These are phyloP conservation scores for Odontamblyopus lacepedii DNA, from an alignment of 2,797 vertebrate genomes.

Conservation along the genomic window DNA sequence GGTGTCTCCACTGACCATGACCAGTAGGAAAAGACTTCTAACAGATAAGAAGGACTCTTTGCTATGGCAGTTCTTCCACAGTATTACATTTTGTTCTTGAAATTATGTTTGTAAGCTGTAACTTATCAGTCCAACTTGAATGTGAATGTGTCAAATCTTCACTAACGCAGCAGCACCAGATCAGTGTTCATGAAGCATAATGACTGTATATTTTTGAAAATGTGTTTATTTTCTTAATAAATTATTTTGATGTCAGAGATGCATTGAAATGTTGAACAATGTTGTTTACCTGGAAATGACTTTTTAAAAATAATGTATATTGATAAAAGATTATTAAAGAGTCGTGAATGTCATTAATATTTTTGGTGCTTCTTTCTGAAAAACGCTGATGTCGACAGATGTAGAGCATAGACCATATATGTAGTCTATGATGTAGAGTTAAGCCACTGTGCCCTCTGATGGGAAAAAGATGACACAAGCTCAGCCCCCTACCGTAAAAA, in stretches of 20 bases:
- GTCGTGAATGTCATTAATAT: slow-evolving; percentile 22
- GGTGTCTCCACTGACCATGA: no score
- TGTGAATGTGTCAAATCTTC: slow-evolving; percentile 62
- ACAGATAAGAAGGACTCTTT: background rate
- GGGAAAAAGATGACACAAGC: background rate
- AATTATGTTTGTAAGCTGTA: slow-evolving; percentile 36
- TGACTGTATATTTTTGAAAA: slow-evolving; percentile 75
- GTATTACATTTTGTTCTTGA: slow-evolving; percentile 32
- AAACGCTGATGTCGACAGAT: background rate
- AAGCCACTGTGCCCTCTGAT: slow-evolving; percentile 14
- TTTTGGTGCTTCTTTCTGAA: slow-evolving; percentile 10
- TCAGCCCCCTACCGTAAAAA: no score
- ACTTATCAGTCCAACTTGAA: slow-evolving; percentile 50
- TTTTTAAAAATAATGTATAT: slow-evolving; percentile 50
- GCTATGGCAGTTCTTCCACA: slow-evolving; percentile 13
- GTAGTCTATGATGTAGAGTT: background rate
- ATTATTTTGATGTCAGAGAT: slow-evolving; percentile 69
- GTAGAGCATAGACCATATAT: background rate
- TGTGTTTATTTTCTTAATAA: slow-evolving; percentile 76
- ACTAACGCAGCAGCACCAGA: slow-evolving; percentile 41
- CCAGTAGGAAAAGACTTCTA: background rate
- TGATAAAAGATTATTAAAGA: slow-evolving; percentile 42
- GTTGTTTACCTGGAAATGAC: slow-evolving; percentile 39
- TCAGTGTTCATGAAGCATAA: slow-evolving; percentile 52
- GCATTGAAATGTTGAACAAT: slow-evolving; percentile 45